phyloP scores from a whole-genome alignment of 1,140 invertebrate species.

The Drosophila repletoides region DNA sequence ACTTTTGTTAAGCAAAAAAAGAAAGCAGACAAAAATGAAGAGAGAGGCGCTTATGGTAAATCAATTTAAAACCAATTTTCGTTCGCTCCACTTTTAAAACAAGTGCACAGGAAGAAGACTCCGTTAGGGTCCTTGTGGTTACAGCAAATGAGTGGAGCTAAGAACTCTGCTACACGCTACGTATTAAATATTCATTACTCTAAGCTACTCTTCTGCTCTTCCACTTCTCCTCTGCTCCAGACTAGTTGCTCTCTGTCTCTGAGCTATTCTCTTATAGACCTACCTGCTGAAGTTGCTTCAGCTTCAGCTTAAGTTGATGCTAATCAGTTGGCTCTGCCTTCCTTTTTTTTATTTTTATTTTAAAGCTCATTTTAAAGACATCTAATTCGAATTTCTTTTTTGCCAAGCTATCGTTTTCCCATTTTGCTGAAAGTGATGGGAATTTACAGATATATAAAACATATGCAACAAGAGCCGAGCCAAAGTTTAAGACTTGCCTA shows the following conservation, averaged over 20 bases:
- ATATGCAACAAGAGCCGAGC: constrained; percentile 45
- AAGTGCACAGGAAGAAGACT: not conserved
- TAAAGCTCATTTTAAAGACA: constrained; percentile 79
- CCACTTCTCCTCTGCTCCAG: not conserved
- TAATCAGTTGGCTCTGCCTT: too few relatives aligned
- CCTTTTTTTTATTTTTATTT: constrained; percentile 26
- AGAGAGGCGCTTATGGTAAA: constrained; percentile 69
- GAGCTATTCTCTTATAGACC: too few relatives aligned
- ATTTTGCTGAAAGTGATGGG: constrained; percentile 68
- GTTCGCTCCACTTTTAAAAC: constrained; percentile 16
- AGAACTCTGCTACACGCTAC: constrained; percentile 39
- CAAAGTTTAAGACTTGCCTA: constrained; percentile 13
- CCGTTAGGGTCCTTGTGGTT: constrained; percentile 41
- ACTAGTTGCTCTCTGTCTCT: not conserved
- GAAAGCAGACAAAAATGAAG: too few relatives aligned
- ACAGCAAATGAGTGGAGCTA: constrained; percentile 61
- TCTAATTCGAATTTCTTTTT: constrained; percentile 70
- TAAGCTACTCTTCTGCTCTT: constrained; percentile 64
- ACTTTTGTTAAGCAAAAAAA: too few relatives aligned
- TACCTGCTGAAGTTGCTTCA: too few relatives aligned
- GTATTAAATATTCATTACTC: constrained; percentile 79
- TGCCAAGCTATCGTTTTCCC: constrained; percentile 61
- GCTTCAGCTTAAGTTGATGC: too few relatives aligned
- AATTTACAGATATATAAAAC: constrained; percentile 53
- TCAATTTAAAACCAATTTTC: constrained; percentile 81